Percentiles rank a stretch among this genome's conserved stretches.
Conservation (phyloP, 2,888 invertebrate species). For the Periphyllus acericola region DNA sequence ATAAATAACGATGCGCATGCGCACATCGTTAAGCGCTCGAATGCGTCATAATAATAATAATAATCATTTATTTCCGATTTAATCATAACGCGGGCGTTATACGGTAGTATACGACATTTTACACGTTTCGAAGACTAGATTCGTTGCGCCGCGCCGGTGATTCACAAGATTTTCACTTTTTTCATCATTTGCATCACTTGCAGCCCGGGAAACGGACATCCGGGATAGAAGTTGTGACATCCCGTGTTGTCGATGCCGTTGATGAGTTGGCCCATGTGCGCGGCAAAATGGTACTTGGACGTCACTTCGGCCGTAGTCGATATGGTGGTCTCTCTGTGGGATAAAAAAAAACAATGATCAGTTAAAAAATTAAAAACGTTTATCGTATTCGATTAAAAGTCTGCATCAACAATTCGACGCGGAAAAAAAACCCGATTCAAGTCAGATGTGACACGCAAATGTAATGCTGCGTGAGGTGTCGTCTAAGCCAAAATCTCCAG, state of each 20-base stretch:
- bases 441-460: no score
- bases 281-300: conserved; percentile 75
- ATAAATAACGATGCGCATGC: no score
- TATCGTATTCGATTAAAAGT: no score
- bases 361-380: no score
- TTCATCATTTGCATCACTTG: conserved; percentile 75
- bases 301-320: conserved; percentile 74
- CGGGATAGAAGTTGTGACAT: conserved; percentile 76
- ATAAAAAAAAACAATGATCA: neutral
- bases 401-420: no score
- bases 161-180: conserved; percentile 67
- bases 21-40: no score
- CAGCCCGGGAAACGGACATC: conserved; percentile 74
- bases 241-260: conserved; percentile 75
- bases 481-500: no score
- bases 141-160: neutral
- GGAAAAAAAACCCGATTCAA: no score
- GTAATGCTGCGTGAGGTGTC: no score
- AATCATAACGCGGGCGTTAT: neutral
- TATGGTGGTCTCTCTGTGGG: conserved; percentile 73
- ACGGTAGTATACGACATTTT: neutral
- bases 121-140: conserved; percentile 17
- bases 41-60: neutral
- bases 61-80: neutral
- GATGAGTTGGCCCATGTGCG: conserved; percentile 77